These are phyloP conservation scores for Prenolepis imparis DNA, from an alignment of 2,888 invertebrate species.

Conservation along the genomic window DNA sequence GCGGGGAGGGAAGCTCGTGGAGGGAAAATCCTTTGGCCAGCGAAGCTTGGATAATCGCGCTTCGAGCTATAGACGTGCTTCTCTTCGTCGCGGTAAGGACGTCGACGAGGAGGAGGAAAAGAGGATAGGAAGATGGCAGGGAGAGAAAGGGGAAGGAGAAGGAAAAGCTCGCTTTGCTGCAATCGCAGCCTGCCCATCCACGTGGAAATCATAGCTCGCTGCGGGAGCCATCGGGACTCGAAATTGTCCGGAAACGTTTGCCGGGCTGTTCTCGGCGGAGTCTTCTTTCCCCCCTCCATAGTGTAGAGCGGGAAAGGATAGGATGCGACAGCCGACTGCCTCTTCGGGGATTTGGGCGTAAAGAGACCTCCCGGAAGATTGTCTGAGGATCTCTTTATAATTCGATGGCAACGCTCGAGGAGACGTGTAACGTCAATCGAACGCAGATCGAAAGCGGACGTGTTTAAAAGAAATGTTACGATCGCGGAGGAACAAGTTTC, in stretches of 20 bases:
- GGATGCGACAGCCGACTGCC: constrained; percentile 45
- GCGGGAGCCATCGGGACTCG: constrained; percentile 81
- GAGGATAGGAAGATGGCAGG: background rate
- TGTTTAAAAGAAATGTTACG: constrained; percentile 53
- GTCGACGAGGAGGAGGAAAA: background rate
- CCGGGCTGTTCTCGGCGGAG: constrained; percentile 62
- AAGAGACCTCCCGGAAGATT: constrained; percentile 62
- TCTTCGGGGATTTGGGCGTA: constrained; percentile 69
- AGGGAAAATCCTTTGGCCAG: constrained; percentile 84
- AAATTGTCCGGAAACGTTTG: constrained; percentile 81
- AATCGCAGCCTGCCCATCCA: constrained; percentile 81
- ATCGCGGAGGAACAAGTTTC: constrained; percentile 45
- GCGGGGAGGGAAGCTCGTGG: constrained; percentile 63
- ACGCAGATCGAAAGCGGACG: constrained; percentile 67
- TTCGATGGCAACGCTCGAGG: constrained; percentile 55
- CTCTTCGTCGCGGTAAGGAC: constrained; percentile 42
- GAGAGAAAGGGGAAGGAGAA: constrained; percentile 20
- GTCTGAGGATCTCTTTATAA: constrained; percentile 69
- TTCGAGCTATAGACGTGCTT: constrained; percentile 76
- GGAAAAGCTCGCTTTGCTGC: constrained; percentile 77
- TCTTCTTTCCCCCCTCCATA: constrained; percentile 64
- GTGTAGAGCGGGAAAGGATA: background rate
- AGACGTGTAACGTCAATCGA: constrained; percentile 17
- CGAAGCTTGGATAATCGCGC: constrained; percentile 84
- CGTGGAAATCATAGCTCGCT: constrained; percentile 84